Evolutionary conservation across 2,797 vertebrate species (phyloP).

Genomic region (Danio albolineatus): DNA sequence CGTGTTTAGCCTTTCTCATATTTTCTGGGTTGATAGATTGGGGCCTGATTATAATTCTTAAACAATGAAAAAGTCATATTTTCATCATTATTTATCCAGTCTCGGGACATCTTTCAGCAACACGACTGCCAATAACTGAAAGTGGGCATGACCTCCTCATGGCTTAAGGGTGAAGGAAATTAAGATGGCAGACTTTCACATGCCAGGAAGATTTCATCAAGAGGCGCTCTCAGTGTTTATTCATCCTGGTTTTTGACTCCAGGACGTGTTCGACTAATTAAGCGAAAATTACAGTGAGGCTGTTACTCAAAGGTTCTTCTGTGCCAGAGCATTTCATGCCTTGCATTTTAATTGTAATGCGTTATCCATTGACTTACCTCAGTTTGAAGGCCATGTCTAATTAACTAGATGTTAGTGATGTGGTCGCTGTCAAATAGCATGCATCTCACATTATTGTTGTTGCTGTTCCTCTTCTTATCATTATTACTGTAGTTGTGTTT

Average conservation of each 20-base stretch:
- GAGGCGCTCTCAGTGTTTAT: slow-evolving; percentile 52
- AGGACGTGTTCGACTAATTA: slow-evolving; percentile 63
- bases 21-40: no score
- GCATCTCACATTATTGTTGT: background rate
- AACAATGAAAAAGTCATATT: no score
- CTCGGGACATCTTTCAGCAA: slow-evolving; percentile 46
- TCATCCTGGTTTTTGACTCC: slow-evolving; percentile 53
- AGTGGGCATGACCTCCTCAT: slow-evolving; percentile 53
- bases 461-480: background rate
- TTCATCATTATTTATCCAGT: background rate
- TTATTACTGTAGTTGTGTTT: no score
- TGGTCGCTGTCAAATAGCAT: background rate
- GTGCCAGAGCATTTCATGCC: slow-evolving; percentile 32
- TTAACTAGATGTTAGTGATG: slow-evolving; percentile 32
- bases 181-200: slow-evolving; percentile 52
- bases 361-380: slow-evolving; percentile 31
- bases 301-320: slow-evolving; percentile 52
- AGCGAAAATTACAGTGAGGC: slow-evolving; percentile 59
- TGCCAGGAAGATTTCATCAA: slow-evolving; percentile 58
- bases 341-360: slow-evolving; percentile 57
- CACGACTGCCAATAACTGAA: slow-evolving; percentile 57
- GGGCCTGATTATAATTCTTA: no score
- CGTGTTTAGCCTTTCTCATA: no score
- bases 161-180: slow-evolving; percentile 55
- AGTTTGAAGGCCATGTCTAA: slow-evolving; percentile 45